A percentile compares a stretch with the other conserved stretches of the same genome.
These are phyloP conservation scores for Pachyramphus minor DNA, from an alignment of 2,113 vertebrate species.

Conservation along the genomic window DNA sequence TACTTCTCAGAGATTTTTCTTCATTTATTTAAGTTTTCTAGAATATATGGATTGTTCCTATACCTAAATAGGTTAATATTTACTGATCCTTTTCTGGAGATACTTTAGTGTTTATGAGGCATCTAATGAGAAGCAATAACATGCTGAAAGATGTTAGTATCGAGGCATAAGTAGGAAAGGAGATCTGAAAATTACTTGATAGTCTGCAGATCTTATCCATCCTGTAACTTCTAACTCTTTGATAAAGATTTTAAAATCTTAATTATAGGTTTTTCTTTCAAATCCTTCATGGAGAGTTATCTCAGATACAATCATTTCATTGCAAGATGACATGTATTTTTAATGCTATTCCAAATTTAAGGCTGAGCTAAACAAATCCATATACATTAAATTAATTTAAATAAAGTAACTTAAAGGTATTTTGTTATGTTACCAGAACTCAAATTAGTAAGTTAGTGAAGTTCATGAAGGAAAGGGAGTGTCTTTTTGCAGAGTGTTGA, in stretches of 20 bases:
- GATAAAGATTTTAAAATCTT: not conserved
- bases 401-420: not conserved
- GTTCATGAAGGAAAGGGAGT: not conserved
- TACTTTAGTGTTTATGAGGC: not conserved
- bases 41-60: accelerated
- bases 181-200: not conserved
- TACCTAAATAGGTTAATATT: not conserved
- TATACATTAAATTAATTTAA: not conserved
- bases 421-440: not conserved
- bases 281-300: accelerated
- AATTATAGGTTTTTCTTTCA: not conserved
- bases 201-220: not conserved
- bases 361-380: not conserved
- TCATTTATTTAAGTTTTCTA: not conserved
- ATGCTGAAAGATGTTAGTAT: not conserved
- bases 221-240: not conserved
- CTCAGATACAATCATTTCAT: not conserved
- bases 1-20: not conserved
- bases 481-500: not conserved
- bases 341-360: not conserved
- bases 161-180: not conserved
- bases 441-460: not conserved
- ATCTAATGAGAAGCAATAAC: not conserved
- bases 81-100: not conserved
- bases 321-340: not conserved